phyloP scores from a whole-genome alignment of 2,113 vertebrate species.

The Solenodon paradoxus region DNA sequence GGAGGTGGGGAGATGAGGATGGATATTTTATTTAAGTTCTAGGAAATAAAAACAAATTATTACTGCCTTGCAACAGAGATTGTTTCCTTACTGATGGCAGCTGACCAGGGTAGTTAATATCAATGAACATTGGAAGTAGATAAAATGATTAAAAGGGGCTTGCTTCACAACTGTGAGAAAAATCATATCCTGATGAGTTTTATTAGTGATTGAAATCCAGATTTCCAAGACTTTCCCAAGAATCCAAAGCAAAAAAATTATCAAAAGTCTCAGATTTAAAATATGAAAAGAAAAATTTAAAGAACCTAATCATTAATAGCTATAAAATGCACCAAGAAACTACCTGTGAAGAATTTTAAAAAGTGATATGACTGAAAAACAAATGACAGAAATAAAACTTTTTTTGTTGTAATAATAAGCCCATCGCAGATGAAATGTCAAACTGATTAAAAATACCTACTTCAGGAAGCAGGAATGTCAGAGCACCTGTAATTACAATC shows the following conservation, averaged over 20 bases:
- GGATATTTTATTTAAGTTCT: background rate
- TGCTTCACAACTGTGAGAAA: background rate
- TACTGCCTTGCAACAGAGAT: background rate
- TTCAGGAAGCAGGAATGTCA: background rate
- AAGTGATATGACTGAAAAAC: background rate
- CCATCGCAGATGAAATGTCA: background rate
- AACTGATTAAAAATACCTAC: constrained; percentile 38
- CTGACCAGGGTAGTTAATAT: background rate
- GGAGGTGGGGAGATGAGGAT: no score
- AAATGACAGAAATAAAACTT: background rate
- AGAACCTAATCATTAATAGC: constrained; percentile 21
- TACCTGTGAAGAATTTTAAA: constrained; percentile 4
- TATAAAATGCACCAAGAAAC: constrained; percentile 28
- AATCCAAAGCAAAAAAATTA: background rate
- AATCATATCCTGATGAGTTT: background rate
- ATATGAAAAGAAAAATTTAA: constrained; percentile 15
- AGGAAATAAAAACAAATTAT: constrained; percentile 4
- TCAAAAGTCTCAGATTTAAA: constrained; percentile 27
- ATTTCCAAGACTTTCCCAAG: background rate
- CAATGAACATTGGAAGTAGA: background rate
- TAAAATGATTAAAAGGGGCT: background rate
- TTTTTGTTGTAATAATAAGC: constrained; percentile 13
- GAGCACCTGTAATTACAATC: constrained; percentile 9
- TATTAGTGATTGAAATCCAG: background rate
- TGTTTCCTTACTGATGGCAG: background rate